Percentiles rank a stretch among this genome's conserved stretches.
Evolutionary conservation across 2,113 vertebrate species (phyloP).

Genomic region (Protobothrops mucrosquamatus): DNA sequence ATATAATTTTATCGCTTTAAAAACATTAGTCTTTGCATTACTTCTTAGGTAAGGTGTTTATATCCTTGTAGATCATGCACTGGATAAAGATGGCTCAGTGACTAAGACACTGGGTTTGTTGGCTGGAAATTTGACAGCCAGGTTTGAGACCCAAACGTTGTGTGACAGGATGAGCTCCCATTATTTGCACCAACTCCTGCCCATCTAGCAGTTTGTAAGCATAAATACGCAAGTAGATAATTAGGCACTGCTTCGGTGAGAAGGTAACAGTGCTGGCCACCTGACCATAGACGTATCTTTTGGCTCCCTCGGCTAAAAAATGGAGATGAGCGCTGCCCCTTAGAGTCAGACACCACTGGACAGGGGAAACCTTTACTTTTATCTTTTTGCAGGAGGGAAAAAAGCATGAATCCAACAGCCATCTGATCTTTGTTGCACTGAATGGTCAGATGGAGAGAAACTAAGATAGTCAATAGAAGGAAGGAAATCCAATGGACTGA

Average conservation of each 20-base stretch:
- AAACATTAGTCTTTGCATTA: neutral
- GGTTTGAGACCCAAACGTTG: neutral
- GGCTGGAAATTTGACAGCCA: neutral
- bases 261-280: neutral
- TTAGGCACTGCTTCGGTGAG: neutral
- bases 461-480: slow-evolving; percentile 7
- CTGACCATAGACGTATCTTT: neutral
- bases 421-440: neutral
- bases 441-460: neutral
- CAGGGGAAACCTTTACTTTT: too few species aligned
- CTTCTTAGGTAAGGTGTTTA: neutral
- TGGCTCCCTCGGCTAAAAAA: neutral
- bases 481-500: slow-evolving; percentile 23
- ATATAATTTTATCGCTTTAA: too few species aligned
- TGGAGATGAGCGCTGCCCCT: neutral
- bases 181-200: neutral
- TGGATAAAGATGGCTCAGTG: neutral
- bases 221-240: neutral
- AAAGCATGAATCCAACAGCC: neutral
- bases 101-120: neutral
- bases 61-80: neutral
- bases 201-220: neutral
- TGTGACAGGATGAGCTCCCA: neutral
- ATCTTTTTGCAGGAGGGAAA: neutral
- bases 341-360: neutral